These are phyloP conservation scores for Sesia apiformis DNA, from an alignment of 2,888 invertebrate species.

Conservation along the genomic window DNA sequence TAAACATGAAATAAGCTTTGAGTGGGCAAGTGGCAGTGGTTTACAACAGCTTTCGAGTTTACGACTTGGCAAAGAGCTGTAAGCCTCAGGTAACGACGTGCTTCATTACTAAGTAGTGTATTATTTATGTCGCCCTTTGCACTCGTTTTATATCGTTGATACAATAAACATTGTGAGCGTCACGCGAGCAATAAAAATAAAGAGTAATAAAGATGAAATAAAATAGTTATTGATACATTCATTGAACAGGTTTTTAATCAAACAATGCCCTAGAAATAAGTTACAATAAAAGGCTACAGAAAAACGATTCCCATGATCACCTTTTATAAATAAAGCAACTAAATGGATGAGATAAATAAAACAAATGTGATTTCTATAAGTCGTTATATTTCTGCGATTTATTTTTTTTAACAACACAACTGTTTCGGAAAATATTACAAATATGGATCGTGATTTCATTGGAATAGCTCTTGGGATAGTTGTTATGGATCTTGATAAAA, in stretches of 20 bases:
- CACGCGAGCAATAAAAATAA: conserved; percentile 14
- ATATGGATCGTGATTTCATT: conserved; percentile 14
- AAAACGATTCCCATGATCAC: background rate
- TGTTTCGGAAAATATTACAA: conserved; percentile 51
- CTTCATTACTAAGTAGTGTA: conserved; percentile 48
- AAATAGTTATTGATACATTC: background rate
- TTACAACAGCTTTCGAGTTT: conserved; percentile 34
- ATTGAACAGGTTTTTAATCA: background rate
- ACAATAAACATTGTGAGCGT: conserved; percentile 23
- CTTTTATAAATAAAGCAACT: background rate
- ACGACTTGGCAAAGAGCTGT: conserved; percentile 37
- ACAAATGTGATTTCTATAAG: conserved; percentile 31
- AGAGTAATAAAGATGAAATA: background rate
- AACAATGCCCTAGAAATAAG: background rate
- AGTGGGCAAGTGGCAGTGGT: conserved; percentile 14
- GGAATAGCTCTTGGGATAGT: conserved; percentile 17
- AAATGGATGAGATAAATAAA: conserved; percentile 14
- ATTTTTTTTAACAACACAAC: conserved; percentile 42
- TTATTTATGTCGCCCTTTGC: conserved; percentile 41
- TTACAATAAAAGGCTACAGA: background rate
- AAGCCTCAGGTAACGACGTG: conserved; percentile 43
- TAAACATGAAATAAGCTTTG: conserved; percentile 11
- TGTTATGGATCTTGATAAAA: background rate
- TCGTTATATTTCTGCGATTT: conserved; percentile 49
- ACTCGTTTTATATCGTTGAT: conserved; percentile 28